Evolutionary conservation across 2,888 invertebrate genomes (phyloP).

Genomic region (Troides aeacus): DNA sequence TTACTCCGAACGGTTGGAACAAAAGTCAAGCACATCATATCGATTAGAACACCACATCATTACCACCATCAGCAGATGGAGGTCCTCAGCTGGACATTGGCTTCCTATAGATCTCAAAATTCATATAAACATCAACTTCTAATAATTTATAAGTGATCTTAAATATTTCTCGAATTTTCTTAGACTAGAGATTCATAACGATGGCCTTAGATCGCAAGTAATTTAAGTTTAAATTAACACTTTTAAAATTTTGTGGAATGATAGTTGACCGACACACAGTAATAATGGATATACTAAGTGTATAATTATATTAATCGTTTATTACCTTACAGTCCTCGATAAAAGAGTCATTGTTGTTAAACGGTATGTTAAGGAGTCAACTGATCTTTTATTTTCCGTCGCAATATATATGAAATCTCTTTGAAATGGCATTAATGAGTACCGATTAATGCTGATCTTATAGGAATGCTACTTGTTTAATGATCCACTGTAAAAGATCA

Average conservation of each 20-base stretch:
- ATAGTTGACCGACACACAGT: not conserved
- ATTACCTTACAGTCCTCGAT: constrained; percentile 7
- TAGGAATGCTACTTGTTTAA: constrained; percentile 12
- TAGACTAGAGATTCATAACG: not conserved
- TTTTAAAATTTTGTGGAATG: not conserved
- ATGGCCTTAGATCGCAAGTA: not conserved
- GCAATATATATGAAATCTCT: constrained; percentile 17
- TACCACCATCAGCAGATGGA: too few species aligned
- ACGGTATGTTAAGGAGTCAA: constrained; percentile 1
- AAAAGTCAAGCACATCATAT: too few species aligned
- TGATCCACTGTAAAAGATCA: constrained; percentile 5
- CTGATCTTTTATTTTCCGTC: constrained; percentile 1
- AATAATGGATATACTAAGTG: not conserved
- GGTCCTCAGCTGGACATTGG: too few species aligned
- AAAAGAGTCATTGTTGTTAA: constrained; percentile 17
- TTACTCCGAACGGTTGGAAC: too few species aligned
- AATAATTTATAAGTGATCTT: too few species aligned
- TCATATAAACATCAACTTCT: too few species aligned
- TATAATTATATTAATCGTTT: constrained; percentile 1
- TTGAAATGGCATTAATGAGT: constrained; percentile 17
- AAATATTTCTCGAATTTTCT: not conserved
- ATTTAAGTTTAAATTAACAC: not conserved
- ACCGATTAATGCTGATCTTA: constrained; percentile 21
- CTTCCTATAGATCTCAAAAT: too few species aligned
- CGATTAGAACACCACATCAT: too few species aligned